These are phyloP conservation scores for Cacatua alba DNA, from an alignment of 2,113 vertebrate species.

Conservation along the genomic window DNA sequence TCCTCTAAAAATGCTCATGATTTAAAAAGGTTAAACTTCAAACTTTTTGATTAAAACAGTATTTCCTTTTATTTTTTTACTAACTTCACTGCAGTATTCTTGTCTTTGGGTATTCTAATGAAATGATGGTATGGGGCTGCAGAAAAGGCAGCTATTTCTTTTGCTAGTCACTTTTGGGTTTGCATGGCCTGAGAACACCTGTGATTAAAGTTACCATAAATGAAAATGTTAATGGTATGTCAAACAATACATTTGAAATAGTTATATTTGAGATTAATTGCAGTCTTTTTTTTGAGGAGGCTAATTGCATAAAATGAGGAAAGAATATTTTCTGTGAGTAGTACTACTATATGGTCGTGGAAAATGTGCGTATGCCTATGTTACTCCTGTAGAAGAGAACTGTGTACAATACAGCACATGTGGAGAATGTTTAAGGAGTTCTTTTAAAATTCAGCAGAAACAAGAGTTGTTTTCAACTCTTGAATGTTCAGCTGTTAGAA, in stretches of 20 bases:
- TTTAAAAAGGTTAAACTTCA: background rate
- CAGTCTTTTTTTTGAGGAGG: background rate
- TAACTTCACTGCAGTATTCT: background rate
- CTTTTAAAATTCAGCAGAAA: background rate
- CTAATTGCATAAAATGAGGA: background rate
- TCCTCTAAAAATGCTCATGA: background rate
- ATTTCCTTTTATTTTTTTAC: background rate
- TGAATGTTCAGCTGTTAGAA: background rate
- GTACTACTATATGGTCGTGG: background rate
- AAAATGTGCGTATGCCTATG: background rate
- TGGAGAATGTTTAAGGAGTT: background rate
- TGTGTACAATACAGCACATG: accelerated
- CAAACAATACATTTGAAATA: background rate
- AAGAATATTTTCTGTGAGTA: background rate
- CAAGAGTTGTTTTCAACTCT: background rate
- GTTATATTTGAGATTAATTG: background rate
- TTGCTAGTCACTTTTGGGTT: background rate
- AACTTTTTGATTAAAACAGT: background rate
- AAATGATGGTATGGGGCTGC: background rate
- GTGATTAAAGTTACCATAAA: background rate
- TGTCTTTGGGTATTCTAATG: background rate
- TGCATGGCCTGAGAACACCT: background rate
- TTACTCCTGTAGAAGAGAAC: background rate
- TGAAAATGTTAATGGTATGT: background rate
- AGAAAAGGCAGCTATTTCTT: background rate